Base-by-base conservation (phyloP, 2,113 vertebrate species). In the Heterotis niloticus region DNA sequence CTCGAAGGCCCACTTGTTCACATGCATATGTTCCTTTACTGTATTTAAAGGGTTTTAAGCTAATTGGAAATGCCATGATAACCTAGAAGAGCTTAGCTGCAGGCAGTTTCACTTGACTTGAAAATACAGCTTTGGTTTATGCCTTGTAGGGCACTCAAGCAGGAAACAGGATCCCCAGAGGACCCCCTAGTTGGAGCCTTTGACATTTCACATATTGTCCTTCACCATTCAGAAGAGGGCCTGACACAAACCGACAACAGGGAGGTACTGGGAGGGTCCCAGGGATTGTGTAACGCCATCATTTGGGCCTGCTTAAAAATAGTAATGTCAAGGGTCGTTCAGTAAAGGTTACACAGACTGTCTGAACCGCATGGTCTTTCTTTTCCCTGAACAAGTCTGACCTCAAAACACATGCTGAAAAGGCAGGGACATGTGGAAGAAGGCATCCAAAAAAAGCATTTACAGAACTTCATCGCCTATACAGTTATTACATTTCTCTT, bases 221-320 rank as follows among this genome's bases (percentile, higher is more conserved):
- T 18, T 75, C 66, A 68, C 44, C 71, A 67, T 59, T 80, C 78
- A 64, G 81, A 62, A 79, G 34, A 57, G 59, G 74, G 74, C 12
- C 51, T 24, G 66, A 75, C 68, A 64, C 10, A 16, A 72, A 74
- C 24, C 16, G 75, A 26, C 74, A 73, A 76, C 60, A 77, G 34
- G 75, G 59, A 70, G 68, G 81, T 81, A 84, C 82, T 84, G 85
- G 87, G 83, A 80, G 80, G 84, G 84, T 85, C 76, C 9, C 10
- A 13, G 65, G 56, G 77, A 70, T 92, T 89, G 83, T 86, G 80
- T 91, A 91, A 90, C 87, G 75, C 74, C 79, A 87, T 85, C 85
- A 91, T 90, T 90, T 89, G 82, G 83, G 80, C 76, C 79, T 9
- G 0, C 76, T 79, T 83, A 85, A 88, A 84, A 93, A 92, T 92